phyloP scores from a whole-genome alignment of 2,797 vertebrate genomes.

The Hafferia zeledoni region DNA sequence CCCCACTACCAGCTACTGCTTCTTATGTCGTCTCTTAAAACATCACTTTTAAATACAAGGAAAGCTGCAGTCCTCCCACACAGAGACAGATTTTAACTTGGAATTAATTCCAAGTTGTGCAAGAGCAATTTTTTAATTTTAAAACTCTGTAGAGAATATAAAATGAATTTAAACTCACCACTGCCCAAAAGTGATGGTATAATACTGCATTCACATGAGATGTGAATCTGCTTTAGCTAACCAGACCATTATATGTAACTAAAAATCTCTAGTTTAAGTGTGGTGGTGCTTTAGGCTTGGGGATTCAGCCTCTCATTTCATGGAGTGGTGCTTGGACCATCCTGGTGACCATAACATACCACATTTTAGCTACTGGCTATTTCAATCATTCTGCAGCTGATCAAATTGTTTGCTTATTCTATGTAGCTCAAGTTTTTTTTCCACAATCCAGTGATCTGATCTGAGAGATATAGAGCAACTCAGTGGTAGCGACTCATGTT shows the following conservation, averaged over 20 bases:
- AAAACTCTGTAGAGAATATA: background rate
- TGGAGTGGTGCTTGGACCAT: background rate
- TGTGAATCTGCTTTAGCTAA: background rate
- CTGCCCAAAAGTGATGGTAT: background rate
- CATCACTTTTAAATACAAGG: background rate
- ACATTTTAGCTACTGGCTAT: background rate
- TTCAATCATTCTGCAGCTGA: background rate
- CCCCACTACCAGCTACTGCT: background rate
- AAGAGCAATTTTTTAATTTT: background rate
- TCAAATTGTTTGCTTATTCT: background rate
- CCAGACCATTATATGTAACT: background rate
- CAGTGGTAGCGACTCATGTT: background rate
- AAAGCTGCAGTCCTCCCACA: background rate
- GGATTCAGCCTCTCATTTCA: background rate
- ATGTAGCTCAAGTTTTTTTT: background rate
- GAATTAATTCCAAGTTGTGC: background rate
- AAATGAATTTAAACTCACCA: background rate
- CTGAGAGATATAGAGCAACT: background rate
- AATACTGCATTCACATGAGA: background rate
- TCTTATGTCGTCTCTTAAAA: background rate
- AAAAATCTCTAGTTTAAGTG: background rate
- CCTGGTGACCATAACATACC: fast-evolving
- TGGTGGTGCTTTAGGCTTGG: background rate
- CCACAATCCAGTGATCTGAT: background rate
- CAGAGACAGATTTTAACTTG: background rate